phyloP scores from a whole-genome alignment of 2,888 invertebrate species.

The Agelastica alni region DNA sequence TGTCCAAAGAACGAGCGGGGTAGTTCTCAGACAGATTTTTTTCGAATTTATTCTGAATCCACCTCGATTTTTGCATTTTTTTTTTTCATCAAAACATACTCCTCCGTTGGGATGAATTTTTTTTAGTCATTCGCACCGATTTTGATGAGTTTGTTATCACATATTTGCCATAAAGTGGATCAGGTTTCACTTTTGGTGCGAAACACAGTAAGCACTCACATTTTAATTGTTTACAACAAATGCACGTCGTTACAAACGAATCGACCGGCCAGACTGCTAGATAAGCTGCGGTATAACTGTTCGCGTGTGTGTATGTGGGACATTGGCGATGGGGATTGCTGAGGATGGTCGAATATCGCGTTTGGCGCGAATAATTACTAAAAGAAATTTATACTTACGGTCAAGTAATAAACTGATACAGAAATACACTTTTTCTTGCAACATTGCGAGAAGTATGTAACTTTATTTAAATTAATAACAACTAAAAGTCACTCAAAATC shows the following conservation, averaged over 20 bases:
- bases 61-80: constrained; percentile 43
- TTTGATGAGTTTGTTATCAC: neutral
- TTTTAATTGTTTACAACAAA: neutral
- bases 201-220: neutral
- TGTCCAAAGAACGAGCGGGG: constrained; percentile 66
- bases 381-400: no score
- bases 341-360: neutral
- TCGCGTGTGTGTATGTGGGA: constrained; percentile 38
- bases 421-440: no score
- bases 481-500: no score
- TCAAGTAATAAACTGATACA: no score
- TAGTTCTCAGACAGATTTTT: constrained; percentile 40
- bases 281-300: constrained; percentile 55
- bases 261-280: constrained; percentile 35
- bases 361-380: no score
- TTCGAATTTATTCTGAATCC: constrained; percentile 37
- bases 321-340: constrained; percentile 25
- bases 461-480: no score
- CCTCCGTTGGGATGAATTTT: no score
- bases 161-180: neutral
- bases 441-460: no score
- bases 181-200: neutral
- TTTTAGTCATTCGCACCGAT: neutral
- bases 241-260: no score
- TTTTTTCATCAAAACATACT: neutral